Evolutionary conservation across 2,797 vertebrate species (phyloP), one percentile per base, ranked within the genome.

Genomic region (Alectoris magna): DNA sequence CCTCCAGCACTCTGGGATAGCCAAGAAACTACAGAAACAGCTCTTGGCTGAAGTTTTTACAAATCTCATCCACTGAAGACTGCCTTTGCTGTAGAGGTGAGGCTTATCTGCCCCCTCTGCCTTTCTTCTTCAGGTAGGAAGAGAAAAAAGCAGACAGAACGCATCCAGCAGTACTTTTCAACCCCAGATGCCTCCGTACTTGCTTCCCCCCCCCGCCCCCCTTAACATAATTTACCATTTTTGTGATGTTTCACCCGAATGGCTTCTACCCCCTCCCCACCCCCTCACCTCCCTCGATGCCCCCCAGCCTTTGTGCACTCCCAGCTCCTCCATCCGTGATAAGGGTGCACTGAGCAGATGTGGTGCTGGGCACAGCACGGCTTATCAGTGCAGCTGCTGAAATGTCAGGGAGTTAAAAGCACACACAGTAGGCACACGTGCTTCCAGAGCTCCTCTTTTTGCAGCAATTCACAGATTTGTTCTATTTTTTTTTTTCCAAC

Each of bases 401-500:
- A 73, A 77, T 21, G 67, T 73, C 80, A 82, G 84, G 12, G 7
- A 24, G 76, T 31, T 63, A 31, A 63, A 63, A 68, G 83, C 69
- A 21, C 1, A 2, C 0, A 9, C 53, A 38, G 73, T 3, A 0
- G 0, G 18, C 82, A 14, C 0, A 0, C 0, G 6, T 21, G 43
- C 46, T 70, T 48, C 29, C 38, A 43, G 83, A 59, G 49, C 48
- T 75, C 39, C 3, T 49, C 53, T 53, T 51, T 31, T 6, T 5
- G 22, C 5, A 48, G 23, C 22, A 72, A 72, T 72, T 48, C 31
- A 39, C 64, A 31, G 36, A 34, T n/a, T 4, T 24, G 5, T 67
- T 48, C 11, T 3, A 14, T 49, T 48, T 48, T 41, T 51, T 49
- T 48, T 48, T 49, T 26, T 53, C 12, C 88, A 77, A 6, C 14